These are phyloP conservation scores for Tor tambroides DNA, from an alignment of 2,113 vertebrate species.

Conservation along the genomic window DNA sequence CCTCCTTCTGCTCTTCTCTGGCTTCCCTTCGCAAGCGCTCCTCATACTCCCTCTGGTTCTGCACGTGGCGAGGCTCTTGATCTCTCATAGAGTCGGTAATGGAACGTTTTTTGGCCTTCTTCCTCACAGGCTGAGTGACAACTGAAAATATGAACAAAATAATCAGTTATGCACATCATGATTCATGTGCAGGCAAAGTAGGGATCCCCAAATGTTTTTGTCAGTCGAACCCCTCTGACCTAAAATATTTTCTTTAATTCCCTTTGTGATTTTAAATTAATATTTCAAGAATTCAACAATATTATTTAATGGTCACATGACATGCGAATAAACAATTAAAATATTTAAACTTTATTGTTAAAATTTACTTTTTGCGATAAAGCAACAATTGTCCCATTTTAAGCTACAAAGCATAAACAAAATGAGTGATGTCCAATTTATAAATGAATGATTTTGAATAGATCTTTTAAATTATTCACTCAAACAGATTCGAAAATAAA, in stretches of 20 bases:
- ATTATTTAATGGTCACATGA: neutral
- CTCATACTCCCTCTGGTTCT: slow-evolving; percentile 20
- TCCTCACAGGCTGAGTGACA: neutral
- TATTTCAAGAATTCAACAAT: neutral
- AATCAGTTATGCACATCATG: neutral
- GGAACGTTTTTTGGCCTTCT: neutral
- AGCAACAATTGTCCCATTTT: neutral
- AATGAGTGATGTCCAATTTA: no score
- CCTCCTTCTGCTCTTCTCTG: slow-evolving; percentile 28
- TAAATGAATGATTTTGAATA: no score
- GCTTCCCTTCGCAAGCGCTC: slow-evolving; percentile 3
- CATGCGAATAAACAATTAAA: no score
- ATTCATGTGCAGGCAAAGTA: neutral
- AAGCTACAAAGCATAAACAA: neutral
- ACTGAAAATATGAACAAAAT: neutral
- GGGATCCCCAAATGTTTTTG: neutral
- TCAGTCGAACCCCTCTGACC: neutral
- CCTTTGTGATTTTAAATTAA: neutral
- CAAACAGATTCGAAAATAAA: no score
- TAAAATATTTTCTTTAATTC: neutral
- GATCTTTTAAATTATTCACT: no score
- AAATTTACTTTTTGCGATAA: no score
- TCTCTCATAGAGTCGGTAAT: neutral
- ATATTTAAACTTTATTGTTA: neutral
- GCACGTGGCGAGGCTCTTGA: neutral